phyloP scores from a whole-genome alignment of 2,797 vertebrate genomes.

The Ctenosaura bakeri region DNA sequence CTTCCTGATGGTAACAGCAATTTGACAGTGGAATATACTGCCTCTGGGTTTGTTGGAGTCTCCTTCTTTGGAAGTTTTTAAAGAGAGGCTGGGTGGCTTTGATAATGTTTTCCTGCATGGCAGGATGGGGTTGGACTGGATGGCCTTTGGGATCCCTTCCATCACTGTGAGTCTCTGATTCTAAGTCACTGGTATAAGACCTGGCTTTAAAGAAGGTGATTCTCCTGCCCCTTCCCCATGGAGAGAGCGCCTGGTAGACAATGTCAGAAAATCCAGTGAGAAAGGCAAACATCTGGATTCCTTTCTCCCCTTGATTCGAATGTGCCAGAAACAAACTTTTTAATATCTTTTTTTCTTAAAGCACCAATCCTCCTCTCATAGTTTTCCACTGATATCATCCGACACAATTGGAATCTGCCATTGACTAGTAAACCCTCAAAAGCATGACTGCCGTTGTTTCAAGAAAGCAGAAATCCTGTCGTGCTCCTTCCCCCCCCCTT shows the following conservation, averaged over 20 bases:
- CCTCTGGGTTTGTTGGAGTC: no score
- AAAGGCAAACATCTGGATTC: conserved; percentile 43
- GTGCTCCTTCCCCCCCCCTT: conserved; percentile 50
- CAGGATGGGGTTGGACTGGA: no score
- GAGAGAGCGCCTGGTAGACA: conserved; percentile 8
- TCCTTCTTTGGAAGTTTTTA: no score
- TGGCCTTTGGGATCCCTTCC: no score
- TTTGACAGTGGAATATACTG: no score
- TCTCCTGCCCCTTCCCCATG: not conserved
- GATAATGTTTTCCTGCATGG: no score
- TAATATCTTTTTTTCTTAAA: not conserved
- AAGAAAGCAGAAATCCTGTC: conserved; percentile 81
- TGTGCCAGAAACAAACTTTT: conserved; percentile 53
- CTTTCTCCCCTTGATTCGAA: conserved; percentile 41
- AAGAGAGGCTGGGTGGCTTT: no score
- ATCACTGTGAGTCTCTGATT: no score
- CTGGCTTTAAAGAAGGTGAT: not conserved
- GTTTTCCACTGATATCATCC: conserved; percentile 84
- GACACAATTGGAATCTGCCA: conserved; percentile 75
- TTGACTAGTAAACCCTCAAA: conserved; percentile 75
- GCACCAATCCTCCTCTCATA: conserved; percentile 74
- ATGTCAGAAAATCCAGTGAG: conserved; percentile 31
- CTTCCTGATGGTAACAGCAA: no score
- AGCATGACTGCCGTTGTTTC: conserved; percentile 76
- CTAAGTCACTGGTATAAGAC: no score